Base-by-base conservation (phyloP, 2,888 invertebrate species). In the Elegia similella region DNA sequence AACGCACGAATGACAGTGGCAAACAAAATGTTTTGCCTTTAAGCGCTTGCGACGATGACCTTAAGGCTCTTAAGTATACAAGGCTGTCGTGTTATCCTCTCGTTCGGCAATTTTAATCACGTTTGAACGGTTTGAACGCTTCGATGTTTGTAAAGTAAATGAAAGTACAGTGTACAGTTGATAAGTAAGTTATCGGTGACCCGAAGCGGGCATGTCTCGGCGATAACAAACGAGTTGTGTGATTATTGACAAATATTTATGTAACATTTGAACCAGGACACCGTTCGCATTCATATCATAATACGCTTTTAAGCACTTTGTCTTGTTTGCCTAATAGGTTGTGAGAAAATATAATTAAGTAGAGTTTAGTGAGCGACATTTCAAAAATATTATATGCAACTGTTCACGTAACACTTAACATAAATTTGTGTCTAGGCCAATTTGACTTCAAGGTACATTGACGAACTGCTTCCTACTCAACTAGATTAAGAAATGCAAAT, bases 1-100 rank as follows among this genome's bases (percentile, higher is more conserved):
- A 56, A 58, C 54, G 53, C 61, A 56, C 63, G 56, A 54, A 62
- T 59, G 64, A 60, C 64, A 61, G 68, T 70, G 72, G 75, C 71
- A 67, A 72, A 64, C 73, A 60, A 57, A 56, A 59, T 61, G 53
- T 61, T 64, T 61, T 67, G 66, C 62, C 60, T 65, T 56, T 64
- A 70, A 76, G 77, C 77, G 81, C 75, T 52, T 73, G 80, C 78
- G 80, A 65, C 77, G 75, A 70, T 68, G 69, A 67, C 71, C 69
- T 72, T 69, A 62, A 55, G 62, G 67, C 68, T 70, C 62, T 62
- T 56, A 52, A 57, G 57, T 60, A 62, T 63, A 68, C 81, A 78
- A 84, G 82, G 82, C 70, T 78, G 67, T 61, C 60, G 50, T 69
- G 73, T 77, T 78, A 76, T 75, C 76, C 73, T 75, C 70, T 62